Percentiles rank a stretch among this genome's conserved stretches.
These are phyloP conservation scores for Microcebus tavaratra DNA, from an alignment of 2,113 vertebrate species.

Conservation along the genomic window DNA sequence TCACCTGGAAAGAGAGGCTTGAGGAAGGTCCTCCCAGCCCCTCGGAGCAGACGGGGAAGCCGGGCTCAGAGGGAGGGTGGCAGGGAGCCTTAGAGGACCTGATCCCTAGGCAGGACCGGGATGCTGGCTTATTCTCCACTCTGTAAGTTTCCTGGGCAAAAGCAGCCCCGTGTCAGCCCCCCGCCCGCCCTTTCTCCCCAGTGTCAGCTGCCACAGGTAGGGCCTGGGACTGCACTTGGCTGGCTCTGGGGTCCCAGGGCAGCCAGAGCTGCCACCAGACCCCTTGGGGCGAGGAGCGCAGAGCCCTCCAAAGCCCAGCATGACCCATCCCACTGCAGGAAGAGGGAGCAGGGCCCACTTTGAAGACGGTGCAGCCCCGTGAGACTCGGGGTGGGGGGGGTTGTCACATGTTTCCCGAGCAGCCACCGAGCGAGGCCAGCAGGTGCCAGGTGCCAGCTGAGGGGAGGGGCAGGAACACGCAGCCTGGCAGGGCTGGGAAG, in stretches of 20 bases:
- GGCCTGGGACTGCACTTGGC: background rate
- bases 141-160: background rate
- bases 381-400: background rate
- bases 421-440: background rate
- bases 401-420: background rate
- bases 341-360: background rate
- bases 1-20: background rate
- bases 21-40: background rate
- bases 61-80: background rate
- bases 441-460: background rate
- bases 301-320: background rate
- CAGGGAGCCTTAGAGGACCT: background rate
- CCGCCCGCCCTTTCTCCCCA: fast-evolving
- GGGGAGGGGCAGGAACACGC: too few relatives aligned
- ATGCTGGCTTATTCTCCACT: background rate
- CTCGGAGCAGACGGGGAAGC: background rate
- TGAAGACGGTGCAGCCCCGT: background rate
- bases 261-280: background rate
- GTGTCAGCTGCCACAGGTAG: background rate
- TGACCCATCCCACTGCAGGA: background rate
- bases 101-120: background rate
- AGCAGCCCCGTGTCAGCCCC: too few relatives aligned
- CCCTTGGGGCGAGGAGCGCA: too few relatives aligned
- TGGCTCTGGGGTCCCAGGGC: background rate
- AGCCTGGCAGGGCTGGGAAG: background rate